Percentiles rank a stretch among this genome's conserved stretches.
Evolutionary conservation across 1,140 invertebrate genomes (phyloP).

Genomic region (Achatina immaculata): DNA sequence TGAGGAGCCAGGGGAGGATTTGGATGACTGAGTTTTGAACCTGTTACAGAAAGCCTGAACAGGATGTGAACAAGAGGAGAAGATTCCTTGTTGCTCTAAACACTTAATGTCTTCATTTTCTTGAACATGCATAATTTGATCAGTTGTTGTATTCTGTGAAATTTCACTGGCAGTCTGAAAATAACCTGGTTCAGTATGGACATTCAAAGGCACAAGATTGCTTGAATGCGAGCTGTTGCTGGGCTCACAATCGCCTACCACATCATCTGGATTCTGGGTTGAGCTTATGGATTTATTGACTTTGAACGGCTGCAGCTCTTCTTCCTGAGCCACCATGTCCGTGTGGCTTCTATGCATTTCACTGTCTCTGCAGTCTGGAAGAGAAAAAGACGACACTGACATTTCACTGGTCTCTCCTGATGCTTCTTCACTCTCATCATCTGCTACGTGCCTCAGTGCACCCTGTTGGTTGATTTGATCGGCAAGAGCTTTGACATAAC

Average conservation of each 20-base stretch:
- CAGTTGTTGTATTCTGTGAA: neutral
- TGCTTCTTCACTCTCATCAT: constrained; percentile 29
- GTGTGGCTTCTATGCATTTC: constrained; percentile 7
- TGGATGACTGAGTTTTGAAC: neutral
- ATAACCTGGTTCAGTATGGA: neutral
- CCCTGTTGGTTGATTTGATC: constrained; percentile 50
- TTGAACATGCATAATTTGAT: neutral
- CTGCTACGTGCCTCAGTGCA: neutral
- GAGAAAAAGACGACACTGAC: too few species aligned
- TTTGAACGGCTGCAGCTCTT: neutral
- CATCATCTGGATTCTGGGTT: neutral
- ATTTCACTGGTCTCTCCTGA: too few species aligned
- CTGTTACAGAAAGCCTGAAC: neutral
- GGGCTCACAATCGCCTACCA: neutral
- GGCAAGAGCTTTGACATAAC: constrained; percentile 55
- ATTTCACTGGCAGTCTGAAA: neutral
- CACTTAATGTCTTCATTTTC: neutral
- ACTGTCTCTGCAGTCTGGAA: neutral
- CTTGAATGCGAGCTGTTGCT: neutral
- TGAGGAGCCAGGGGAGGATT: neutral
- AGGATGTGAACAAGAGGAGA: neutral
- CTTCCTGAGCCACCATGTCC: neutral
- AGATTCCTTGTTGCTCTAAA: neutral
- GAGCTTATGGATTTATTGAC: neutral
- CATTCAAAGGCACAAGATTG: neutral